Base-by-base conservation (phyloP, 2,888 invertebrate genomes). In the Dioctria rufipes region DNA sequence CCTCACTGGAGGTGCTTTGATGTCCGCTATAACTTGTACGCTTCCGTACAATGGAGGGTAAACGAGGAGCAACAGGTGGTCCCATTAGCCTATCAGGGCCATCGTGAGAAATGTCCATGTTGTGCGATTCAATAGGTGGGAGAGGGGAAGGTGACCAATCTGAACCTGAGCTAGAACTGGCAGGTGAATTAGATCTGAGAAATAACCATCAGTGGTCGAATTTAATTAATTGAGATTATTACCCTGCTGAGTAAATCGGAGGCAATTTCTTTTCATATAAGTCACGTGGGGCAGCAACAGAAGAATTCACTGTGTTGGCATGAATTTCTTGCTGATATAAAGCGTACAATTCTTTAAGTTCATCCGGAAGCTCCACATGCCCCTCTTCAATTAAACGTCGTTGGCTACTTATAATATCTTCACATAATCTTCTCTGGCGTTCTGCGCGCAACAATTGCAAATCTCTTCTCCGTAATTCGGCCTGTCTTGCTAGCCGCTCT, bases 401-500 rank as follows among this genome's bases (percentile, higher is more conserved):
- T 88, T 98, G 98, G 60, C 96, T 91, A 2, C 95, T 95, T 80
- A 98, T 97, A 84, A 98, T 97, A 88, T 97, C 96, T 87, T 98
- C 97, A 83, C 96, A 95, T 46, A 98, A 92, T 66, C 95, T 92
- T 39, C 96, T 91, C 88, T 97, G 96, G 42, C 96, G 91, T 87
- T 96, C 95, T 80, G 95, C 94, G 39, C 96, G 91, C 83, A 96
- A 91, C 83, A 97, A 91, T 85, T 96, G 93, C 82, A 96, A 91
- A 87, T 97, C 97, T 67, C 96, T 91, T 81, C 96, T 91, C 61
- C 96, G 91, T 80, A 98, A 91, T 86, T 97, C 97, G 85, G 96
- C 96, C 85, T 96, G 95, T 40, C 96, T 92, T 67, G 96, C 94
- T 80, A 97, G 91, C 51, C 96, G 91, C 86, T 96, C 95, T 3